phyloP scores from a whole-genome alignment of 2,113 vertebrate genomes.

The Elaphurus davidianus region DNA sequence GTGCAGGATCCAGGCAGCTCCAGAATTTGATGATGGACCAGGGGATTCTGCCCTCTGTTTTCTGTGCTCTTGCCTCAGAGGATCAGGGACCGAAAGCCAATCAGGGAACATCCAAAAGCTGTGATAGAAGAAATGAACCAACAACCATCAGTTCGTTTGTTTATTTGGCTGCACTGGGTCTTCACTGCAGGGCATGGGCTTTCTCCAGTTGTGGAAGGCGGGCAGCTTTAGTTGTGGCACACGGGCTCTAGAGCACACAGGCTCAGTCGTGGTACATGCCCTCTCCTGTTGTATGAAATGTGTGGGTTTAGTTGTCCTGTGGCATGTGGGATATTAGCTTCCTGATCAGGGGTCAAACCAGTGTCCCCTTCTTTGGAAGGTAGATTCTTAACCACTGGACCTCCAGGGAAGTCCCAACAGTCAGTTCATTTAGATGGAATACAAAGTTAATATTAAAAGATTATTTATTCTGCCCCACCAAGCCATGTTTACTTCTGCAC shows the following conservation, averaged over 20 bases:
- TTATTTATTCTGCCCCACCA: no score
- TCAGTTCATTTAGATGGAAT: background rate
- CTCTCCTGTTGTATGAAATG: background rate
- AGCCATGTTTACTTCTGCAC: accelerated
- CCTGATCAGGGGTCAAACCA: background rate
- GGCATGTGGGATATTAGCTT: background rate
- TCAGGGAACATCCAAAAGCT: background rate
- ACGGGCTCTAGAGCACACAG: accelerated
- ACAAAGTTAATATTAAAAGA: background rate
- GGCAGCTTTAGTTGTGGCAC: background rate
- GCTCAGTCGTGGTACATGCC: accelerated
- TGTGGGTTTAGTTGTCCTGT: background rate
- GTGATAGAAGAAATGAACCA: background rate
- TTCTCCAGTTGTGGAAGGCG: background rate
- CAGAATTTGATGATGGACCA: accelerated
- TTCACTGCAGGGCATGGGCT: background rate
- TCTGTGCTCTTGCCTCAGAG: background rate
- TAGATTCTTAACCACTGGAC: background rate
- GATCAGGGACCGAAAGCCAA: no score
- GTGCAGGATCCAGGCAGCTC: background rate
- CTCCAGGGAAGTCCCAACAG: accelerated
- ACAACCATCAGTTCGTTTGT: background rate
- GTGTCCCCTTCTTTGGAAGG: background rate
- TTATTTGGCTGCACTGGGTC: background rate
- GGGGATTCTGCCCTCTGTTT: background rate